Evolutionary conservation across 2,888 invertebrate species (phyloP), one percentile per base, ranked within the genome.

Genomic region (Oligia strigilis): DNA sequence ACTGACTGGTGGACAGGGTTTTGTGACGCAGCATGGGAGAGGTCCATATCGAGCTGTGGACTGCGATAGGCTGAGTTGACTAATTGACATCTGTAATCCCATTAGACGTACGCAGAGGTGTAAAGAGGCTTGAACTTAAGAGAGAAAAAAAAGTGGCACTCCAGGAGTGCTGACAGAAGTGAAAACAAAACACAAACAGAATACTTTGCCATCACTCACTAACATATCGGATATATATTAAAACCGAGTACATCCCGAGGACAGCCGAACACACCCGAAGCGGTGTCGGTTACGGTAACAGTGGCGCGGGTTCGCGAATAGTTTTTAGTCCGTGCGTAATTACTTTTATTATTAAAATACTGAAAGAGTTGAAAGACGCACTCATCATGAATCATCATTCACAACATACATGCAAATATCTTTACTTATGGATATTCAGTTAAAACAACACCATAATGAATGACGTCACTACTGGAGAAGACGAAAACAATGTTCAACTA

Each of bases 401-500:
- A 49, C 29, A 67, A 60, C 1, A 29, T 5, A 6, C 0, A 40
- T 23, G 14, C n/a, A 66, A 29, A 40, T 52, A 11, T 77, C 0
- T 46, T 17, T 66, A 29, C 1, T 0, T 23, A 60, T 17, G 17
- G 64, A 77, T 36, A 77, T 14, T 55, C 17, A 43, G 9, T 43
- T 52, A 52, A 36, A 52, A 64, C n/a, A 55, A 46, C 1, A 55
- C 4, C 14, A 14, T 1, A 43, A n/a, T 46, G 55, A 49, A 29
- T 40, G 58, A 81, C 65, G 49, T 72, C 65, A 72, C 23, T 14
- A 52, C 14, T 43, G 2, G 11, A 40, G 49, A 72, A 17, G 0
- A 17, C 23, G 23, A 55, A 77, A 65, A 77, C 52, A 77, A 64
- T 76, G 43, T 23, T 36, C 4, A 11, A 29, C 11, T 23, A 40